Percentiles rank a stretch among this genome's conserved stretches.
phyloP scores from a whole-genome alignment of 1,140 invertebrate genomes.

The Phocides pigmalion region DNA sequence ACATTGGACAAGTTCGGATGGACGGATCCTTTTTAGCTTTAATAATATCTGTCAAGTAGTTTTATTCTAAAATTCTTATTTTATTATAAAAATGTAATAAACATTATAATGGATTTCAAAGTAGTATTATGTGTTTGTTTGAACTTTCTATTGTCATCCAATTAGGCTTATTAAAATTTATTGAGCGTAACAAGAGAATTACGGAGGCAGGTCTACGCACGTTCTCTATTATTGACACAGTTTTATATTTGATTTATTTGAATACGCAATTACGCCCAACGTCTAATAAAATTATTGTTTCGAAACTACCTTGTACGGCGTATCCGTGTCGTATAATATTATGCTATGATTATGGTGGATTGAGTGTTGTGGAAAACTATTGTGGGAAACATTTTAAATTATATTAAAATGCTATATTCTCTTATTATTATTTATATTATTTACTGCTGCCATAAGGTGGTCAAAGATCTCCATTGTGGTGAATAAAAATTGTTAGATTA shows the following conservation, averaged over 20 bases:
- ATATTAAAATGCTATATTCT: too few relatives aligned
- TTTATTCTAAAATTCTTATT: not conserved
- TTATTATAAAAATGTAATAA: not conserved
- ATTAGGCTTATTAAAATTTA: slow-evolving; percentile 75
- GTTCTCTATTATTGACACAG: slow-evolving; percentile 59
- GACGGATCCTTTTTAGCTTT: slow-evolving; percentile 1
- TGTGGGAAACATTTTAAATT: too few relatives aligned
- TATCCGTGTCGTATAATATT: not conserved
- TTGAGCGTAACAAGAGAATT: slow-evolving; percentile 63
- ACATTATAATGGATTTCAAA: slow-evolving; percentile 12
- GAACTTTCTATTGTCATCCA: slow-evolving; percentile 59
- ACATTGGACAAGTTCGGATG: slow-evolving; percentile 7
- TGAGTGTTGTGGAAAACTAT: too few relatives aligned
- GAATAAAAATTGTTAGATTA: too few relatives aligned
- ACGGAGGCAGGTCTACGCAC: slow-evolving; percentile 53
- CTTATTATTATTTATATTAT: too few relatives aligned
- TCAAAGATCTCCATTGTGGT: too few relatives aligned
- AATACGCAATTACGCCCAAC: slow-evolving; percentile 10
- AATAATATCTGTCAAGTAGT: not conserved
- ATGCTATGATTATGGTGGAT: too few relatives aligned
- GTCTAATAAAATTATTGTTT: slow-evolving; percentile 21
- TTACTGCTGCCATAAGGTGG: too few relatives aligned
- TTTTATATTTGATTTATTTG: slow-evolving; percentile 67
- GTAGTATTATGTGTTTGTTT: slow-evolving; percentile 54
- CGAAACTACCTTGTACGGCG: not conserved